Evolutionary conservation across 2,797 vertebrate genomes (phyloP).

Genomic region (Pterois miles): DNA sequence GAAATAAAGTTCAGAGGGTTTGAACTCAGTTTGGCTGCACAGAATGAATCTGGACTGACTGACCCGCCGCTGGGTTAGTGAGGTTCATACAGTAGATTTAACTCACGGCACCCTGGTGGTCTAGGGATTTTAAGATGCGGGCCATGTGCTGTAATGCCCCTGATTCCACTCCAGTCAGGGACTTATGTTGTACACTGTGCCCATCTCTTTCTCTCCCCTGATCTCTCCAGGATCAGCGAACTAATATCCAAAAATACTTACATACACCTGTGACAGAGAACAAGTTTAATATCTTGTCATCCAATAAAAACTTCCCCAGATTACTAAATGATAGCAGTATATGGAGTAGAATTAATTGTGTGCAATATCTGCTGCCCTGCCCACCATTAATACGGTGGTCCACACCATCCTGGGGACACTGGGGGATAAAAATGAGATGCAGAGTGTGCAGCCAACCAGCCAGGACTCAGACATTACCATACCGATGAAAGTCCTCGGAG

Average conservation of each 20-base stretch:
- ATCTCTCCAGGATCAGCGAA: neutral
- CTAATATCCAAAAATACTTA: neutral
- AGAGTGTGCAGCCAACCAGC: constrained; percentile 65
- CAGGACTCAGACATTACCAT: constrained; percentile 69
- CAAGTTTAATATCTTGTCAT: neutral
- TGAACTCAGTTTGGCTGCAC: neutral
- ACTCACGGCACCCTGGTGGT: neutral
- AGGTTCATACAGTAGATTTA: neutral
- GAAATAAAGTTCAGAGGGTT: neutral
- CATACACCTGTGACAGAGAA: neutral
- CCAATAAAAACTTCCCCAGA: neutral
- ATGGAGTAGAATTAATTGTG: neutral
- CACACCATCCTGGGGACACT: constrained; percentile 14
- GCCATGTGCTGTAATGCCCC: neutral
- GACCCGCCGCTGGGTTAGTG: neutral
- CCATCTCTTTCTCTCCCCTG: neutral
- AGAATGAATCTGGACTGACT: neutral
- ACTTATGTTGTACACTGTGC: neutral
- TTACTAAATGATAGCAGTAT: neutral
- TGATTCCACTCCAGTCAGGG: neutral
- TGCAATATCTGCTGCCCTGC: constrained; percentile 7
- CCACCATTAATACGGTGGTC: constrained; percentile 28
- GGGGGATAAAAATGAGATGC: constrained; percentile 61
- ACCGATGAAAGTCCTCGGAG: constrained; percentile 74
- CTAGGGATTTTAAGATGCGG: rapidly evolving